Evolutionary conservation across 2,888 invertebrate species (phyloP).

Genomic region (Lithophane semibrunnea): DNA sequence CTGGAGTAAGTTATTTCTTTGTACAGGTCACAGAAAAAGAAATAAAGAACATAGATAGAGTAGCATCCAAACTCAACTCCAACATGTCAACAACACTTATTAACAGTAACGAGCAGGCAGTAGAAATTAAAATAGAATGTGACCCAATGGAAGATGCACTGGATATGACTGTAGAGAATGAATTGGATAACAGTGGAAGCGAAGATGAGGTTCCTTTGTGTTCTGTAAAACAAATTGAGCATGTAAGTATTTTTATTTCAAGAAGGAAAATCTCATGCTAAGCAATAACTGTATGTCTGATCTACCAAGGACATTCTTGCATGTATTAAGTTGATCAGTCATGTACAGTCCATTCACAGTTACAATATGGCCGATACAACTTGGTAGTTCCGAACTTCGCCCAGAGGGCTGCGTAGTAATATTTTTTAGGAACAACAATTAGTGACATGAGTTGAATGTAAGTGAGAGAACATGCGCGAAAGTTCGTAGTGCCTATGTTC

Average conservation of each 20-base stretch:
- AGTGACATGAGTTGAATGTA: no score
- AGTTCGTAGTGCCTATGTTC: no score
- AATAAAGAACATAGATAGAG: slow-evolving; percentile 38
- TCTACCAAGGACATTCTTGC: not conserved
- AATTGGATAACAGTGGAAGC: slow-evolving; percentile 8
- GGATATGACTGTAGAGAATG: not conserved
- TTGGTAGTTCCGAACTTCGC: no score
- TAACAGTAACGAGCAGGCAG: accelerated
- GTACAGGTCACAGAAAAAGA: slow-evolving; percentile 35
- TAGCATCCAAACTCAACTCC: slow-evolving; percentile 21
- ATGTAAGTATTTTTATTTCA: slow-evolving; percentile 25
- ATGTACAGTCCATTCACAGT: not conserved
- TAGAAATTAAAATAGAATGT: slow-evolving; percentile 23
- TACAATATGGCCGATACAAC: no score
- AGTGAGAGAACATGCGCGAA: no score
- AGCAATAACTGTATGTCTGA: not conserved
- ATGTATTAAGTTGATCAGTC: not conserved
- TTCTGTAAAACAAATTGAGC: slow-evolving; percentile 18
- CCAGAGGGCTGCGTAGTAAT: no score
- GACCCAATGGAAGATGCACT: slow-evolving; percentile 14
- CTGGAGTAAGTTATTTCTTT: not conserved
- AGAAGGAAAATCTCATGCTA: not conserved
- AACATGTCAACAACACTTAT: not conserved
- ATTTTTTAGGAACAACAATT: no score
- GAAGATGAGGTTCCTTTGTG: slow-evolving; percentile 23